phyloP scores from a whole-genome alignment of 2,797 vertebrate genomes.

The Neostethus bicornis region DNA sequence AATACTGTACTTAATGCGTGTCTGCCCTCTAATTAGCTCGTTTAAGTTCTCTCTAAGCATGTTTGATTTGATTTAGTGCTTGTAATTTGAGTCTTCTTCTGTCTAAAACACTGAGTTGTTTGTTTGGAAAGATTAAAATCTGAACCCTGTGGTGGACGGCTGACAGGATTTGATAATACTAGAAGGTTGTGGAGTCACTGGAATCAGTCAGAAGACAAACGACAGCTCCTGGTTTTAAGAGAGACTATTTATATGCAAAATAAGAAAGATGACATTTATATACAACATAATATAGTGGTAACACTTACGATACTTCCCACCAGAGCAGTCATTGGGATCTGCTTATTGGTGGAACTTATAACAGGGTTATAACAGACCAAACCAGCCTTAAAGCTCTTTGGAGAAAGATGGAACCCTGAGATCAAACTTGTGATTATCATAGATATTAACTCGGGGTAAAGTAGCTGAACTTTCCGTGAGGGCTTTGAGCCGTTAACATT shows the following conservation, averaged over 20 bases:
- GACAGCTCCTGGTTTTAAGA: slow-evolving; percentile 4
- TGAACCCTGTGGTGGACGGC: slow-evolving; percentile 26
- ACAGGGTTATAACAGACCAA: slow-evolving; percentile 46
- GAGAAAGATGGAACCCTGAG: slow-evolving; percentile 44
- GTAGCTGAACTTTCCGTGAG: slow-evolving; percentile 50
- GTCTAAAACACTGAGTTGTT: slow-evolving; percentile 3
- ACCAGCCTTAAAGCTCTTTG: slow-evolving; percentile 37
- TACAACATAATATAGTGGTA: slow-evolving; percentile 5
- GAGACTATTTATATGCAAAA: slow-evolving; percentile 12
- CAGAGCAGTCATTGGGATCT: slow-evolving; percentile 42
- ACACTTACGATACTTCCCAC: slow-evolving; percentile 18
- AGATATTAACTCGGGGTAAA: slow-evolving; percentile 63
- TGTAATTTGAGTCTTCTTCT: slow-evolving; percentile 21
- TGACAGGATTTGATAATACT: slow-evolving; percentile 35
- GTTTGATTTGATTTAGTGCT: slow-evolving; percentile 23
- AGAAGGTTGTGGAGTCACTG: slow-evolving; percentile 11
- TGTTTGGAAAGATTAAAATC: slow-evolving; percentile 30
- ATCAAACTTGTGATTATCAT: slow-evolving; percentile 67
- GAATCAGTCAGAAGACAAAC: slow-evolving; percentile 9
- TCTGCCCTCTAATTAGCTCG: slow-evolving; percentile 16
- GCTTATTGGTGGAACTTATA: slow-evolving; percentile 46
- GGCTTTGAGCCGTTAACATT: slow-evolving; percentile 56
- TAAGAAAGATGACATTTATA: slow-evolving; percentile 1
- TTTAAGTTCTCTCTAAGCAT: slow-evolving; percentile 16
- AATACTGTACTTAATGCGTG: neutral